Percentiles rank a stretch among this genome's conserved stretches.
phyloP scores from a whole-genome alignment of 2,797 vertebrate genomes.

The Sebastes reedi region DNA sequence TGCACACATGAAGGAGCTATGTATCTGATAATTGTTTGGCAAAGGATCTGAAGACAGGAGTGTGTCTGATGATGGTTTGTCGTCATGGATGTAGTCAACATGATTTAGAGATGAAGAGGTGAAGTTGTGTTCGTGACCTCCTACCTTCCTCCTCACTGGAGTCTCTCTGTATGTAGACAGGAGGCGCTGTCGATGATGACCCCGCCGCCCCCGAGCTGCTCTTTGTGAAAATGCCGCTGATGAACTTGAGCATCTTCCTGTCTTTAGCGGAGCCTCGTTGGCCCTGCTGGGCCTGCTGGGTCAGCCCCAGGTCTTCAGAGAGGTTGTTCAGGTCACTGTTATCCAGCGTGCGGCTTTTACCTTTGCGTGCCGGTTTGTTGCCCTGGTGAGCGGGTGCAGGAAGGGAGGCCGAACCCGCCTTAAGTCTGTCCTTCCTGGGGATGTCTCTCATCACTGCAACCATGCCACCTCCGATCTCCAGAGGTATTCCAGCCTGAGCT shows the following conservation, averaged over 20 bases:
- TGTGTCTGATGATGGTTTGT: background rate
- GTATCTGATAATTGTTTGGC: conserved; percentile 10
- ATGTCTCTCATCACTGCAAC: conserved; percentile 81
- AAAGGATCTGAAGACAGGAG: background rate
- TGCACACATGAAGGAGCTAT: conserved; percentile 19
- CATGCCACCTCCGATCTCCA: conserved; percentile 73
- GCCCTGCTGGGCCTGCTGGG: conserved; percentile 73
- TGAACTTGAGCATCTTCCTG: conserved; percentile 97
- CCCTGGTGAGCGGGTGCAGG: conserved; percentile 72
- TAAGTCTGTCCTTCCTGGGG: conserved; percentile 84
- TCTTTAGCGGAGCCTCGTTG: conserved; percentile 86
- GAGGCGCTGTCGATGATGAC: conserved; percentile 78
- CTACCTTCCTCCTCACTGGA: conserved; percentile 87
- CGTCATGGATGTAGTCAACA: background rate
- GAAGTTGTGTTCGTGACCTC: conserved; percentile 21
- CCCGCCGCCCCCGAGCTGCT: conserved; percentile 84
- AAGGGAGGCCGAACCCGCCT: conserved; percentile 79
- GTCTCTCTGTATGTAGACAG: conserved; percentile 83
- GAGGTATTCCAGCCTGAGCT: conserved; percentile 60
- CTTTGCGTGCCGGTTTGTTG: conserved; percentile 85
- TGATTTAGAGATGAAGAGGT: conserved; percentile 1
- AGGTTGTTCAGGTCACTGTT: conserved; percentile 93
- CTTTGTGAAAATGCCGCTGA: conserved; percentile 97
- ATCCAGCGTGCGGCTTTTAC: conserved; percentile 95
- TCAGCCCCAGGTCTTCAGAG: conserved; percentile 81